Percentiles rank a stretch among this genome's conserved stretches.
phyloP scores from a whole-genome alignment of 2,113 vertebrate species.

The Arenaria interpres region DNA sequence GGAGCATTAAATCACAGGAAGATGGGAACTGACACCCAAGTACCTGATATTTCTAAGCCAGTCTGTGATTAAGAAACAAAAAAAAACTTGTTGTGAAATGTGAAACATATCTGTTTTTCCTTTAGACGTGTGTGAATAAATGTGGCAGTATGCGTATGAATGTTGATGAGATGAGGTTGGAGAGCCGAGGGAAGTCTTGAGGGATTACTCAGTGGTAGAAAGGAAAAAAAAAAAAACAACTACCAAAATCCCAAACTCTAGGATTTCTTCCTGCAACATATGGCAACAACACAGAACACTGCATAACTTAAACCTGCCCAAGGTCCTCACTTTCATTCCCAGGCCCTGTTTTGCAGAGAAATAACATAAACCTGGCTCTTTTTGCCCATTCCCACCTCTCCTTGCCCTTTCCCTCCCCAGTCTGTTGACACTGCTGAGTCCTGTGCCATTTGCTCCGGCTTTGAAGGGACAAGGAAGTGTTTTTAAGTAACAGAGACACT shows the following conservation, averaged over 20 bases:
- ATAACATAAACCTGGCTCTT: background rate
- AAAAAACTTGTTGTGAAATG: background rate
- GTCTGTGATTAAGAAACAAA: background rate
- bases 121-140: background rate
- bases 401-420: background rate
- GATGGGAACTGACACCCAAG: background rate
- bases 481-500: constrained; percentile 33
- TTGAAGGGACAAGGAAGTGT: background rate
- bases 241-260: background rate
- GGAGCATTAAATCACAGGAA: background rate
- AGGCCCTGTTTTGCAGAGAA: background rate
- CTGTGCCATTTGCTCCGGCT: background rate
- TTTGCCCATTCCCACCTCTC: background rate
- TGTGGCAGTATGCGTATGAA: background rate
- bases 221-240: background rate
- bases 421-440: accelerated
- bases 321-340: background rate
- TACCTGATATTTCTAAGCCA: background rate
- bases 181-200: background rate
- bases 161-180: background rate
- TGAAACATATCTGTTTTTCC: background rate
- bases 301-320: background rate
- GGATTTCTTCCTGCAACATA: constrained; percentile 22
- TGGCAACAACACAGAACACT: background rate
- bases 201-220: background rate